Percentiles rank a stretch among this genome's conserved stretches.
Evolutionary conservation across 2,113 vertebrate genomes (phyloP).

Genomic region (Girardinichthys multiradiatus): DNA sequence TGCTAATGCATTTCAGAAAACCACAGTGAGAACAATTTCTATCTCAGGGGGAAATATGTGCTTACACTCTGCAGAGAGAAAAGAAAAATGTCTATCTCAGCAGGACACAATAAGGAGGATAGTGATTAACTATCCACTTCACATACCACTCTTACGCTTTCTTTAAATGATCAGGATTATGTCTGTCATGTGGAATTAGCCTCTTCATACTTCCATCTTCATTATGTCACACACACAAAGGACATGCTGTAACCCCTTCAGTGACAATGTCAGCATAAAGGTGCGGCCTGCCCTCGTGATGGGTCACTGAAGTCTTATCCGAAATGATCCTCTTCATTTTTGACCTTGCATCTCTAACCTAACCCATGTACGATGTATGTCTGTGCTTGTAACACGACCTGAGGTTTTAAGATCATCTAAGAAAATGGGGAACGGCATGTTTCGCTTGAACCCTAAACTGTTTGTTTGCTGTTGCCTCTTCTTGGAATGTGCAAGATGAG

Average conservation of each 20-base stretch:
- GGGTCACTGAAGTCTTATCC: constrained; percentile 67
- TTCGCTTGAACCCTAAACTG: constrained; percentile 70
- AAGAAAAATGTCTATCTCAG: constrained; percentile 24
- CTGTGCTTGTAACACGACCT: constrained; percentile 26
- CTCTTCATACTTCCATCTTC: constrained; percentile 38
- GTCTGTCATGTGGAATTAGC: constrained; percentile 7
- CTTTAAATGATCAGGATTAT: constrained; percentile 35
- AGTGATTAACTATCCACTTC: constrained; percentile 10
- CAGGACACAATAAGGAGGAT: constrained; percentile 10
- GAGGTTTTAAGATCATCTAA: constrained; percentile 29
- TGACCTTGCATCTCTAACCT: constrained; percentile 64
- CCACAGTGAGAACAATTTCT: constrained; percentile 38
- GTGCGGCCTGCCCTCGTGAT: constrained; percentile 10
- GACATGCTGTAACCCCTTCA: background rate
- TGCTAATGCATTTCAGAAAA: constrained; percentile 65
- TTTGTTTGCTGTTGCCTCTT: constrained; percentile 74
- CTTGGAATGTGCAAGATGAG: constrained; percentile 72
- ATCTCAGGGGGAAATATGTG: constrained; percentile 25
- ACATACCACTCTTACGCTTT: background rate
- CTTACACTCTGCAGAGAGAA: constrained; percentile 12
- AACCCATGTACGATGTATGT: constrained; percentile 8
- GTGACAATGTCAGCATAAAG: background rate
- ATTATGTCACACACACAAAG: constrained; percentile 20
- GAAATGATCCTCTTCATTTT: constrained; percentile 63
- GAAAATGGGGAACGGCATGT: constrained; percentile 54